Base-by-base conservation (phyloP, 2,113 vertebrate species). In the Rynchops niger region DNA sequence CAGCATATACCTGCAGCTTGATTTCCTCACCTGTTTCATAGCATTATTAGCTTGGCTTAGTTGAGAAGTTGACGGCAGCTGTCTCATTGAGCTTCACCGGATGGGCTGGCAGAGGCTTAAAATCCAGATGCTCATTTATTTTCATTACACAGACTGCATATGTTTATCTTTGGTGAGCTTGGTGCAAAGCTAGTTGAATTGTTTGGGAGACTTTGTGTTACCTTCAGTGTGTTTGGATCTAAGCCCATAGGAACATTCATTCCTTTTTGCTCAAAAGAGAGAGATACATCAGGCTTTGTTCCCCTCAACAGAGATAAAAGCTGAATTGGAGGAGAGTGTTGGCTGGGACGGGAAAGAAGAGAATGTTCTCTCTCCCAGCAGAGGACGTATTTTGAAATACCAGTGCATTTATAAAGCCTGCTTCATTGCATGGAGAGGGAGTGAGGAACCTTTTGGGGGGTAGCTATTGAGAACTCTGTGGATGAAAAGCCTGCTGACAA, bases 31-130 rank as follows among this genome's bases (percentile, higher is more conserved):
- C 63, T 59, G 11, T 82, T 72, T 76, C 56, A 34, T 40, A 66
- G 42, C 18, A 21, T 84, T 69, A 63, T 82, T 63, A 76, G 26
- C 38, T 84, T 82, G 86, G 43, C 52, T 63, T 38, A 47, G n/a
- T 50, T 83, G 71, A 86, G 59, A 66, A 88, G 47, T 15, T 86
- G 76, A 78, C 63, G 89, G 88, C 81, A 92, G 59, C 73, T 89
- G 80, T 72, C 73, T 92, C 50, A 42, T 5, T 67, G 65, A 55
- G 38, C 84, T 91, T 81, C 72, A 74, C 32, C 0, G 1, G 27
- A 42, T 78, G 59, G 32, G 49, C 42, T 86, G 80, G 42, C 63
- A 95, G 53, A 71, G 50, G 10, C 58, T 80, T 83, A 55, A 42
- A 53, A 77, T 67, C 30, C 1, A 1, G 53, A 52, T 72, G 69